Conservation (phyloP, 2,113 vertebrate species). For the Todiramphus chloris region DNA sequence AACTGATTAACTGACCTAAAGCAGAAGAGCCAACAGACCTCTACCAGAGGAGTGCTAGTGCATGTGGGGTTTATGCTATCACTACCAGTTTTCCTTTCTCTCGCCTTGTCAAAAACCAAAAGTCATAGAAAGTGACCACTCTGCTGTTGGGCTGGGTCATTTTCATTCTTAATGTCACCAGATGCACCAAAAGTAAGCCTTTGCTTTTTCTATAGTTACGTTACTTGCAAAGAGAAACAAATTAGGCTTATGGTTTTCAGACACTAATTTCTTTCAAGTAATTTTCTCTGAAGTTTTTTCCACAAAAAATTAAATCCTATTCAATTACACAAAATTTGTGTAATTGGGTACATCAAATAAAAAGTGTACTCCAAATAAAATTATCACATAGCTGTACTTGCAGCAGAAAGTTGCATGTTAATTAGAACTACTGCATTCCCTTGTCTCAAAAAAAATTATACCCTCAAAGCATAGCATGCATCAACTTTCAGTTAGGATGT, state of each 20-base stretch:
- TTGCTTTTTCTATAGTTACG: not conserved
- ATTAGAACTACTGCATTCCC: not conserved
- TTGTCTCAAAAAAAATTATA: not conserved
- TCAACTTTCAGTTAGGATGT: not conserved
- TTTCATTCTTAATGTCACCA: not conserved
- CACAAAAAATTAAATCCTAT: not conserved
- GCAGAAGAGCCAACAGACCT: not conserved
- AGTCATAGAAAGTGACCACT: not conserved
- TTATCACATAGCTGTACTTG: not conserved
- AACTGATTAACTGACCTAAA: conserved; percentile 19
- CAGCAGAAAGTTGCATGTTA: not conserved
- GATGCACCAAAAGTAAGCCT: not conserved
- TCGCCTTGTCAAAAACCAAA: not conserved
- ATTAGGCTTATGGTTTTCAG: not conserved
- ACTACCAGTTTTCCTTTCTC: not conserved
- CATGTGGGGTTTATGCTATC: rapidly evolving
- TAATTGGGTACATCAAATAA: not conserved
- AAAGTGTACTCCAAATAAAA: not conserved
- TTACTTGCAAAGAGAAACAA: not conserved
- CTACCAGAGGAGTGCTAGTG: not conserved
- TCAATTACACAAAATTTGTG: not conserved
- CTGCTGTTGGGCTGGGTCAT: not conserved
- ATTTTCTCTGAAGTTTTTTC: not conserved
- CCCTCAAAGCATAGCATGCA: rapidly evolving
- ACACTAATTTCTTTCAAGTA: not conserved